These are phyloP conservation scores for Aporophyla nigra DNA, from an alignment of 2,888 invertebrate genomes.

Conservation along the genomic window DNA sequence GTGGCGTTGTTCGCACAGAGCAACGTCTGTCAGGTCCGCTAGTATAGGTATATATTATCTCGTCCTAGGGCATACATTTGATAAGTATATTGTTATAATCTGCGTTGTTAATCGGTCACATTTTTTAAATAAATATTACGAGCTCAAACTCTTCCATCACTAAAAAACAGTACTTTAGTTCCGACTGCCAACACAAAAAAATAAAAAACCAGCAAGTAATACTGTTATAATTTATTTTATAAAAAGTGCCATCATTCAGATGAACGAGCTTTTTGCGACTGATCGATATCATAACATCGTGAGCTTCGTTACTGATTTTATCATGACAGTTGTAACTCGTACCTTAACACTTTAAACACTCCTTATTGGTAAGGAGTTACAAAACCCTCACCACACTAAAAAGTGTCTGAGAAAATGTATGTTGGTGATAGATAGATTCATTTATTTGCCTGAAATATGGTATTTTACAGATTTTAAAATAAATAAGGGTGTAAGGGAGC, in stretches of 20 bases:
- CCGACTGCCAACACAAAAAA: not conserved
- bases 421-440: too few species aligned
- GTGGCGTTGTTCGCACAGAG: too few species aligned
- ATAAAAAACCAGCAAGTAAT: not conserved
- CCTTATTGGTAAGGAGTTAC: not conserved
- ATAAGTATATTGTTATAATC: too few species aligned
- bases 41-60: too few species aligned
- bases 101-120: too few species aligned
- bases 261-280: slow-evolving; percentile 15
- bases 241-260: slow-evolving; percentile 19
- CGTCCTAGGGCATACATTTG: too few species aligned
- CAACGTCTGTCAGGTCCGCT: too few species aligned
- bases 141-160: not conserved
- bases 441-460: too few species aligned
- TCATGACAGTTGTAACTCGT: slow-evolving; percentile 14
- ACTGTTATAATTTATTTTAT: slow-evolving; percentile 11
- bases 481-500: too few species aligned
- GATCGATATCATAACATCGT: slow-evolving; percentile 38
- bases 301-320: slow-evolving; percentile 25
- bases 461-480: too few species aligned
- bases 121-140: not conserved
- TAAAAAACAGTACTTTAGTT: slow-evolving; percentile 2
- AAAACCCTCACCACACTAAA: not conserved
- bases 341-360: slow-evolving; percentile 3
- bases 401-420: not conserved